Evolutionary conservation across 2,797 vertebrate genomes (phyloP), one percentile per base, ranked within the genome.

Genomic region (Acanthopagrus latus): DNA sequence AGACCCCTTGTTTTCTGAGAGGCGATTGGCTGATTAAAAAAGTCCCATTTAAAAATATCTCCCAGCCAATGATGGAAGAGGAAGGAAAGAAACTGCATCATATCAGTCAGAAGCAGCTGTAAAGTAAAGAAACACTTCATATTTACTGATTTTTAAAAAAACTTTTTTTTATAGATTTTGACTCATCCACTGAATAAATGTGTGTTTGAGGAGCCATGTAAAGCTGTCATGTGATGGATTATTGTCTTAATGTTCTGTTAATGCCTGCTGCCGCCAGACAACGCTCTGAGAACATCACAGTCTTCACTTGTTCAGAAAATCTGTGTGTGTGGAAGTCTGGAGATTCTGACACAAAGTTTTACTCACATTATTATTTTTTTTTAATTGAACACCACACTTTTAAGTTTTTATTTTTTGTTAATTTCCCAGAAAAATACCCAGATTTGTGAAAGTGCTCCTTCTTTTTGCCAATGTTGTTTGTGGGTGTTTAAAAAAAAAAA

Each of bases 1-100:
- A 56, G 64, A 55, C 21, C 47, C 52, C 33, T 21, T 38, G 8
- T 38, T 3, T 47, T 44, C 47, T 27, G 23, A 60, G 5, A 69
- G n/a, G 9, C 0, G 20, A 83, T 78, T 82, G 77, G 85, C 13
- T 65, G 5, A 69, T 51, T 11, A 1, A 27, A 27, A 4, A 56
- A 76, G 27, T 27, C 38, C 7, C 5, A 4, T 87, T 85, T 81
- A 59, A 86, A 33, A 79, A 79, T 33, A 48, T 33, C 17, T 64
- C 5, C 25, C 13, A 25, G 18, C 66, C 80, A 82, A 52, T 81
- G 5, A 67, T 2, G 27, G 20, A 3, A 51, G 14, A 68, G 17
- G n/a, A 50, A 23, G 38, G 43, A 1, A 48, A 52, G 44, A 33
- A 2, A 33, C 43, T 21, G 14, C 18, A 17, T 71, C 57, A 33